Evolutionary conservation across 1,140 invertebrate genomes (phyloP).

Genomic region (Coboldia fuscipes): DNA sequence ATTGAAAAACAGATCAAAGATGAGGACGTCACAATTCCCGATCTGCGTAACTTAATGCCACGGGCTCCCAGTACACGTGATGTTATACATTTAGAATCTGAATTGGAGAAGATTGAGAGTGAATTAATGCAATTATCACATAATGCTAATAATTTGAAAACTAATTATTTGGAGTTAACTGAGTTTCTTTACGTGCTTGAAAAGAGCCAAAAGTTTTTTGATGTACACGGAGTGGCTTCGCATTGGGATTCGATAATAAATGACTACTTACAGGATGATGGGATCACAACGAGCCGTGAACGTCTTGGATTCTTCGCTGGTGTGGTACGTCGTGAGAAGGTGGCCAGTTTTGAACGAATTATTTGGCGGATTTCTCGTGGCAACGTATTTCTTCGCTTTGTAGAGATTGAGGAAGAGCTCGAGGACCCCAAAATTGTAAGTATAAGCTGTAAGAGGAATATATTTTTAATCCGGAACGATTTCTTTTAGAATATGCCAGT

Average conservation of each 20-base stretch:
- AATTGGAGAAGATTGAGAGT: constrained; percentile 70
- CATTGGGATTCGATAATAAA: constrained; percentile 22
- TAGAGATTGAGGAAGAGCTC: constrained; percentile 52
- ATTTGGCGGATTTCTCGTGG: constrained; percentile 89
- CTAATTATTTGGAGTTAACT: constrained; percentile 75
- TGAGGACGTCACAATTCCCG: constrained; percentile 48
- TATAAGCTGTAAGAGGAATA: constrained; percentile 3
- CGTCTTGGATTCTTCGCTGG: constrained; percentile 67
- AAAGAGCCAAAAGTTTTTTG: constrained; percentile 52
- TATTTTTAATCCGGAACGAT: constrained; percentile 4
- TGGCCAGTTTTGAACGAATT: constrained; percentile 91
- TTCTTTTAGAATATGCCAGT: constrained; percentile 56
- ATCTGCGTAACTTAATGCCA: constrained; percentile 47
- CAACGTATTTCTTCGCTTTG: constrained; percentile 63
- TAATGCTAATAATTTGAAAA: constrained; percentile 75
- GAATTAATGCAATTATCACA: constrained; percentile 74
- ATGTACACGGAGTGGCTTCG: constrained; percentile 29
- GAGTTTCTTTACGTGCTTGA: constrained; percentile 83
- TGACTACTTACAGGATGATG: constrained; percentile 29
- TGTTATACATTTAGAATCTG: constrained; percentile 64
- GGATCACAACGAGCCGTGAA: constrained; percentile 30
- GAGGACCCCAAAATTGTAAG: constrained; percentile 73
- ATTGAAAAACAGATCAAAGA: constrained; percentile 73
- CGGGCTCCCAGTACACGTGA: constrained; percentile 64
- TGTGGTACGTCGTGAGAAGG: constrained; percentile 69